A percentile compares a stretch with the other conserved stretches of the same genome.
Conservation (phyloP, 2,888 invertebrate genomes). For the Peribatodes rhomboidaria region DNA sequence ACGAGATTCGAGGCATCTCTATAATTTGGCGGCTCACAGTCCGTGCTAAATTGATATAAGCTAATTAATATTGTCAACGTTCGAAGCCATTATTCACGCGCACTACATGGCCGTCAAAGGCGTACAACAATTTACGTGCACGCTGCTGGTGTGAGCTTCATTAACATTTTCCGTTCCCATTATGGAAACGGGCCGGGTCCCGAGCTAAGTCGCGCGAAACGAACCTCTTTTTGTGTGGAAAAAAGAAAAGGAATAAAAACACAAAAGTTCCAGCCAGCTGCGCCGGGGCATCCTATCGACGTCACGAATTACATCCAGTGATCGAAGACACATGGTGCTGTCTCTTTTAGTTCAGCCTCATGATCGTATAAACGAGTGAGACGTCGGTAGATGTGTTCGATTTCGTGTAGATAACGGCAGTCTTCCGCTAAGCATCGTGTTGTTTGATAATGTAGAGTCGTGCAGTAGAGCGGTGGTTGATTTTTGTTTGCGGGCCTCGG, state of each 20-base stretch:
- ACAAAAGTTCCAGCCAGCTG: conserved; percentile 84
- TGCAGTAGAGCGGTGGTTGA: conserved; percentile 62
- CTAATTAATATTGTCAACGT: conserved; percentile 64
- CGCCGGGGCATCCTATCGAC: conserved; percentile 83
- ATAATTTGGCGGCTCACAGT: conserved; percentile 47
- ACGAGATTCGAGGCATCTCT: conserved; percentile 47
- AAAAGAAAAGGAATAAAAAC: conserved; percentile 71
- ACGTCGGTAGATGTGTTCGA: conserved; percentile 61
- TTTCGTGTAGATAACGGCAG: conserved; percentile 76
- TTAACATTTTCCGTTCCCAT: conserved; percentile 82
- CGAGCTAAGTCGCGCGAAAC: conserved; percentile 80
- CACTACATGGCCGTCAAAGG: conserved; percentile 62
- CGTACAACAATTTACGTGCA: conserved; percentile 68
- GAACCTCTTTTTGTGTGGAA: conserved; percentile 77
- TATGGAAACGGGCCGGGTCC: conserved; percentile 76
- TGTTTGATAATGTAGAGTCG: conserved; percentile 71
- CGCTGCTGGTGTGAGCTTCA: conserved; percentile 70
- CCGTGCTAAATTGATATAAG: conserved; percentile 52
- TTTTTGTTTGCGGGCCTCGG: conserved; percentile 60
- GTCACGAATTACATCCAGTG: conserved; percentile 79
- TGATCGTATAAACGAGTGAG: conserved; percentile 58
- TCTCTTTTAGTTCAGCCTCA: conserved; percentile 61
- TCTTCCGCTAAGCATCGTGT: conserved; percentile 75
- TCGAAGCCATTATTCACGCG: conserved; percentile 62
- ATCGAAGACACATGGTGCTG: conserved; percentile 63